Evolutionary conservation across 2,888 invertebrate genomes (phyloP), one percentile per base, ranked within the genome.

Genomic region (Ophioninae sp.): DNA sequence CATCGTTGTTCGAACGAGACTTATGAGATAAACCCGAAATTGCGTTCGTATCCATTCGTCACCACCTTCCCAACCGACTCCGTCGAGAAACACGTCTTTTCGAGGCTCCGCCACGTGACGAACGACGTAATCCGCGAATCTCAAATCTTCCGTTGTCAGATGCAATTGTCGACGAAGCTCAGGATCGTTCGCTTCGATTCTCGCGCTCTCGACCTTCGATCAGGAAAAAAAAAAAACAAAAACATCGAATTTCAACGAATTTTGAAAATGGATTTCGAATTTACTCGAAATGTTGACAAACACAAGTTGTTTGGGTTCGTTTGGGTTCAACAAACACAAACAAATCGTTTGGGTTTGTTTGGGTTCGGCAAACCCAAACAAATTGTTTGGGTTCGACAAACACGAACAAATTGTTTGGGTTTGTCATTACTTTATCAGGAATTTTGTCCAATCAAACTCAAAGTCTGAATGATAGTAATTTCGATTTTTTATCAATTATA

Each of bases 31-130:
- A 73, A 97, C 96, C 86, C 96, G 96, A 92, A 99, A 99, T 93
- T 99, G 99, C 75, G 98, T 96, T 86, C 99, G 94, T 85, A 99
- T 96, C 99, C 99, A 99, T 87, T 97, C 96, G 91, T 99, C 99
- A 37, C 99, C 98, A 72, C 99, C 99, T 92, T 97, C 97, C 96
- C 96, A 97, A 30, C 95, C 96, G 51, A 96, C 96, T 0, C 95
- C 96, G 89, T 96, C 96, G 77, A 96, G 92, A 91, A 95, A 96
- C 37, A 95, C 95, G 91, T 96, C 96, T 87, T 96, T 95, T 77
- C 95, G 94, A 23, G 94, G 93, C 1, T 95, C 93, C 10, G 94
- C 94, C 71, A 96, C 95, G 91, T 96, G 95, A 58, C 97, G 95
- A 22, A 99, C 96, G 51, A 99, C 94, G 91, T 96, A 98, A 93